A percentile compares a stretch with the other conserved stretches of the same genome.
phyloP scores from a whole-genome alignment of 2,113 vertebrate genomes.

The Rattus rattus region DNA sequence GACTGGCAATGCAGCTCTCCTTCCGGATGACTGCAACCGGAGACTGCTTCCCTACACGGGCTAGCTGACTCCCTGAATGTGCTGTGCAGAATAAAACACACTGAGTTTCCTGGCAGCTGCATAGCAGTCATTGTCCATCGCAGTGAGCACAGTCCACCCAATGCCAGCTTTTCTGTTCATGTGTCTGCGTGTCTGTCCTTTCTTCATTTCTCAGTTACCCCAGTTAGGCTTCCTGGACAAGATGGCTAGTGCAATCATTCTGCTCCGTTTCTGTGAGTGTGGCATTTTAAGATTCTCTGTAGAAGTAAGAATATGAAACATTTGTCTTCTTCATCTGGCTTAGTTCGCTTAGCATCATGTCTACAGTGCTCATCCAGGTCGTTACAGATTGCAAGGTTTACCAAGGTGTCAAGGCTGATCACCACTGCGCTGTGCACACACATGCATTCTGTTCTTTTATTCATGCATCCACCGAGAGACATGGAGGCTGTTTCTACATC shows the following conservation, averaged over 20 bases:
- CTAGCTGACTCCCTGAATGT: not conserved
- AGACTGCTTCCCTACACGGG: fast-evolving
- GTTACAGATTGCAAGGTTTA: not conserved
- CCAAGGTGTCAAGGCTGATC: not conserved
- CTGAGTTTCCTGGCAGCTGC: not conserved
- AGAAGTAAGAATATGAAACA: not conserved
- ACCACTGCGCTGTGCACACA: not conserved
- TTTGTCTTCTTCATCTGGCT: not conserved
- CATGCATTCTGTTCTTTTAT: not conserved
- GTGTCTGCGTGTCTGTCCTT: not conserved
- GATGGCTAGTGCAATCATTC: not conserved
- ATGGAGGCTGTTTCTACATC: not conserved
- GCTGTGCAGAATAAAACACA: not conserved
- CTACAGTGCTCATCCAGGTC: not conserved
- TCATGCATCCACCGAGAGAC: not conserved
- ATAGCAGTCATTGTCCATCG: not conserved
- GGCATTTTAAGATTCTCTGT: not conserved
- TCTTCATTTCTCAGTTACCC: not conserved
- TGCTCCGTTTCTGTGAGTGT: not conserved
- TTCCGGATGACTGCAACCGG: not conserved
- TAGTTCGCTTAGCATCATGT: not conserved
- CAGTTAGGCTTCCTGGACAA: not conserved
- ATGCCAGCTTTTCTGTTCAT: not conserved
- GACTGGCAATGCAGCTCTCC: not conserved
- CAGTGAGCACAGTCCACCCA: not conserved